Evolutionary conservation across 2,888 invertebrate species (phyloP).

Genomic region (Anthrax anthrax): DNA sequence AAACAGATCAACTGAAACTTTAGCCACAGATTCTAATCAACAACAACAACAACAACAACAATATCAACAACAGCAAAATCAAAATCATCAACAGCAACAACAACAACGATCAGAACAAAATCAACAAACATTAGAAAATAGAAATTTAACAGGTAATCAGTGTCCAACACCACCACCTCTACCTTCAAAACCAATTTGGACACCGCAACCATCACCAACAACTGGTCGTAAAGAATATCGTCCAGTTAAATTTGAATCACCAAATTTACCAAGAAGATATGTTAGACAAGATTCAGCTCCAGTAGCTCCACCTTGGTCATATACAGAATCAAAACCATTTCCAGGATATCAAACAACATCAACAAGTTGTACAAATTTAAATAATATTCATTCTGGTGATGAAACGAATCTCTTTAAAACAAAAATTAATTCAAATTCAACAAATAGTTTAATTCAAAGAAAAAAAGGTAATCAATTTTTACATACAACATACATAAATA

Average conservation of each 20-base stretch:
- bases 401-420: not conserved
- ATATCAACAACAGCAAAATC: too few species aligned
- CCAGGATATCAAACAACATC: slow-evolving; percentile 37
- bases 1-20: slow-evolving; percentile 23
- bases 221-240: slow-evolving; percentile 63
- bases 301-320: slow-evolving; percentile 19
- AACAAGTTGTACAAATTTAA: slow-evolving; percentile 41
- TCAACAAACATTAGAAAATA: slow-evolving; percentile 11
- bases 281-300: slow-evolving; percentile 17
- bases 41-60: too few species aligned
- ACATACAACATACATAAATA: not conserved
- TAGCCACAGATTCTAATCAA: slow-evolving; percentile 14
- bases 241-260: slow-evolving; percentile 62
- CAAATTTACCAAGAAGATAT: slow-evolving; percentile 40
- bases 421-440: slow-evolving; percentile 1
- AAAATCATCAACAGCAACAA: not conserved
- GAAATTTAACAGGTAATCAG: slow-evolving; percentile 8
- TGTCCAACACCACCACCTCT: slow-evolving; percentile 17
- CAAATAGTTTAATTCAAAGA: slow-evolving; percentile 47
- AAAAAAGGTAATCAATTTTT: slow-evolving; percentile 51
- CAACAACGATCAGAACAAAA: slow-evolving; percentile 6
- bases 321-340: slow-evolving; percentile 20
- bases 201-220: slow-evolving; percentile 61
- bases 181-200: slow-evolving; percentile 57
- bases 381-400: slow-evolving; percentile 22